Conservation (phyloP, 1,140 invertebrate genomes). For the Zaprionus africanus region DNA sequence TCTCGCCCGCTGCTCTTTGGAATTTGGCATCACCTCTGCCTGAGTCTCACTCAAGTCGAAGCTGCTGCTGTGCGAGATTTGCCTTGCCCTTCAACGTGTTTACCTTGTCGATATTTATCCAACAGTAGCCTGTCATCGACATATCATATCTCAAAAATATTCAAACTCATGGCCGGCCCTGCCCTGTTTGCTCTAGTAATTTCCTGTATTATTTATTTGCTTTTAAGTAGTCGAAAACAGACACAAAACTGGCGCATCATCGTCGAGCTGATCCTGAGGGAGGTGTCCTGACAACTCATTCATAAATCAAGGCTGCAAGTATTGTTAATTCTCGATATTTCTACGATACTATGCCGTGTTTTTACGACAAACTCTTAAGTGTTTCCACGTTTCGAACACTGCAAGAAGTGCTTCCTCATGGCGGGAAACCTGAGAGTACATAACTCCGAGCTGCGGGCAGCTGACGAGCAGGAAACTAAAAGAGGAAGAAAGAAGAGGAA, state of each 20-base stretch:
- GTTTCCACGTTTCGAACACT: conserved; percentile 32
- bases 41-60: conserved; percentile 48
- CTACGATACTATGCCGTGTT: conserved; percentile 19
- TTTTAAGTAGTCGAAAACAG: conserved; percentile 62
- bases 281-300: conserved; percentile 75
- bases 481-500: background rate
- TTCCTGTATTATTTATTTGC: conserved; percentile 74
- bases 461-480: conserved; percentile 35
- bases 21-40: conserved; percentile 8
- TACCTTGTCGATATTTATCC: conserved; percentile 32
- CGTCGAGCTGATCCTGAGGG: conserved; percentile 17
- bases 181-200: conserved; percentile 39
- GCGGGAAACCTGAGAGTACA: conserved; percentile 70
- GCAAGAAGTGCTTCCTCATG: conserved; percentile 72
- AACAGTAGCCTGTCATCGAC: conserved; percentile 50
- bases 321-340: conserved; percentile 75
- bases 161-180: conserved; percentile 56
- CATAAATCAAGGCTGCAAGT: conserved; percentile 73
- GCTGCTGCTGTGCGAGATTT: conserved; percentile 45
- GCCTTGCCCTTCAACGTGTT: conserved; percentile 12
- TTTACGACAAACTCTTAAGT: conserved; percentile 55
- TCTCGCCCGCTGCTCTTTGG: conserved; percentile 43
- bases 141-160: conserved; percentile 41
- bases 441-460: conserved; percentile 49
- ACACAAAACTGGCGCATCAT: conserved; percentile 55